These are phyloP conservation scores for Eulithis prunata DNA, from an alignment of 2,888 invertebrate species.

Conservation along the genomic window DNA sequence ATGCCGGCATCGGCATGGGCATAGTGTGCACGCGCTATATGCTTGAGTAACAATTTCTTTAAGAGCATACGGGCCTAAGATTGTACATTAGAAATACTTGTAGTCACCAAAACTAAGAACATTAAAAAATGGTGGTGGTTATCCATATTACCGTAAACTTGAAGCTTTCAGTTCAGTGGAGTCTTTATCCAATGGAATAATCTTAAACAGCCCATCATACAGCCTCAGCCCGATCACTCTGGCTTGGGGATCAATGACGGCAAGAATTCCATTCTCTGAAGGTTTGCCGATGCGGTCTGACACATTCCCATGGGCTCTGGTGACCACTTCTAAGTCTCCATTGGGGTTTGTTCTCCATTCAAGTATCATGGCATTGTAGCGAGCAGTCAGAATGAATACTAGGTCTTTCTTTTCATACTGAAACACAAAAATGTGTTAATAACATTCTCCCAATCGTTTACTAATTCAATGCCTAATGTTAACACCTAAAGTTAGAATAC, in stretches of 20 bases:
- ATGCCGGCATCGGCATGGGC: too few relatives aligned
- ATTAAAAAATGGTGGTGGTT: too few relatives aligned
- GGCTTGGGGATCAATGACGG: conserved; percentile 97
- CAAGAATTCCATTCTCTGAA: conserved; percentile 97
- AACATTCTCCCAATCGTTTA: too few relatives aligned
- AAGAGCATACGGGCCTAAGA: too few relatives aligned
- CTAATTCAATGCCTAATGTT: too few relatives aligned
- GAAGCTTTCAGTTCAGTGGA: conserved; percentile 97
- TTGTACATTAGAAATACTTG: too few relatives aligned
- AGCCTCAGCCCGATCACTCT: conserved; percentile 97
- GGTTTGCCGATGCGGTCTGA: conserved; percentile 97
- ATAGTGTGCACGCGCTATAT: too few relatives aligned
- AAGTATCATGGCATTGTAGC: conserved; percentile 98
- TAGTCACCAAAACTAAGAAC: too few relatives aligned
- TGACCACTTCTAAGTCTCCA: conserved; percentile 96
- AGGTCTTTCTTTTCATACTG: conserved; percentile 96
- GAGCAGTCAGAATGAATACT: conserved; percentile 95
- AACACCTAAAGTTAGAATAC: too few relatives aligned
- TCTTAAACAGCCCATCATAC: conserved; percentile 98
- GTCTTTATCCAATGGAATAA: conserved; percentile 97
- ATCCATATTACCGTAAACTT: conserved; percentile 84
- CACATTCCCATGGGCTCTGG: conserved; percentile 98
- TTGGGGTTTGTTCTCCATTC: conserved; percentile 90
- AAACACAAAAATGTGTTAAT: conserved; percentile 45
- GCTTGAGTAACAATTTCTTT: too few relatives aligned